Percentiles rank a stretch among this genome's conserved stretches.
Conservation (phyloP, 2,113 vertebrate species). For the human (Homo sapiens) region DNA sequence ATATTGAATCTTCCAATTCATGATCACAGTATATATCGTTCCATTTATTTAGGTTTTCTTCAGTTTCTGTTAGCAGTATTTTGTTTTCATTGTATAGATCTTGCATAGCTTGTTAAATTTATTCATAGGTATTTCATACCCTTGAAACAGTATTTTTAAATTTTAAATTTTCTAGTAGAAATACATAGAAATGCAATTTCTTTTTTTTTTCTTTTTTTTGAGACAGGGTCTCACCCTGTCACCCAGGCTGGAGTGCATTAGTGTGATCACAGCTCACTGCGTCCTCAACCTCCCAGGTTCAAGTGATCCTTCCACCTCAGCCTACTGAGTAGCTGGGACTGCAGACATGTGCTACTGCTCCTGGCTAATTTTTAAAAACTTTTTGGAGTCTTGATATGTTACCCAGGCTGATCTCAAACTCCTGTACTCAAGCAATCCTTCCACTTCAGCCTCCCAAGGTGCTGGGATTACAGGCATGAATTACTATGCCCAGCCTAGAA, state of each 20-base stretch:
- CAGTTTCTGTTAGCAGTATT: background rate
- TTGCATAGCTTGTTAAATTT: slow-evolving; percentile 20
- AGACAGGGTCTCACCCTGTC: background rate
- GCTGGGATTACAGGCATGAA: background rate
- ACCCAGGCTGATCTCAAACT: background rate
- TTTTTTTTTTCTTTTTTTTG: background rate
- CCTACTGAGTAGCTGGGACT: background rate
- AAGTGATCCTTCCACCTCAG: background rate
- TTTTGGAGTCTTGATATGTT: background rate
- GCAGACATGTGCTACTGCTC: background rate
- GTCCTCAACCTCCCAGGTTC: background rate
- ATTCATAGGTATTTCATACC: background rate
- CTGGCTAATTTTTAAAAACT: background rate
- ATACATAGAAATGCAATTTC: too few species aligned
- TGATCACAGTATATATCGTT: background rate
- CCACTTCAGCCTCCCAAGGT: background rate
- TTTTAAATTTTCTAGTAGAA: background rate
- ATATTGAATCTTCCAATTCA: background rate
- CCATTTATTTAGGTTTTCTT: background rate
- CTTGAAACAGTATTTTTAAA: slow-evolving; percentile 35
- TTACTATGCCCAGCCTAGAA: background rate
- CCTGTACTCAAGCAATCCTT: background rate
- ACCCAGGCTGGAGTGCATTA: background rate
- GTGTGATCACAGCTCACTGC: background rate
- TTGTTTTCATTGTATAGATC: slow-evolving; percentile 8